Percentiles rank a stretch among this genome's conserved stretches.
Conservation (phyloP, 2,797 vertebrate genomes). For the Phyllotis vaccarum region DNA sequence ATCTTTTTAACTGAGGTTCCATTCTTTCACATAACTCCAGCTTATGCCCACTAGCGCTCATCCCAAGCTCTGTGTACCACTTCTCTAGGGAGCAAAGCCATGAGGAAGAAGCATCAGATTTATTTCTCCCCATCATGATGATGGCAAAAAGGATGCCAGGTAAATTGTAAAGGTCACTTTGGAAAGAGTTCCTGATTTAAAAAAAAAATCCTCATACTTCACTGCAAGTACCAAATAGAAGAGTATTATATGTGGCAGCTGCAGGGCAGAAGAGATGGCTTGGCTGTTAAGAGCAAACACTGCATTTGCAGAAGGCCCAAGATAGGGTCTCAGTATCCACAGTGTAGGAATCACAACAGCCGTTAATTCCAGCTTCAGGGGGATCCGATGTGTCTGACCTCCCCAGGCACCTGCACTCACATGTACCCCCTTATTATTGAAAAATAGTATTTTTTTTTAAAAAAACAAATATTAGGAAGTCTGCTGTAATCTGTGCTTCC, state of each 20-base stretch:
- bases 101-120: neutral
- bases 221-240: slow-evolving; percentile 21
- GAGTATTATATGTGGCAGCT: neutral
- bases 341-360: neutral
- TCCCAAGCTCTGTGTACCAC: neutral
- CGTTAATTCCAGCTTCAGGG: neutral
- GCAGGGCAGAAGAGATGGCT: neutral
- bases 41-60: neutral
- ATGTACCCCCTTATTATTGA: neutral
- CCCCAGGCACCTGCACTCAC: neutral
- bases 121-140: slow-evolving; percentile 46
- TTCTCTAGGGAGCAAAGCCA: neutral
- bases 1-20: no score
- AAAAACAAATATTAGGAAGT: neutral
- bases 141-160: slow-evolving; percentile 11
- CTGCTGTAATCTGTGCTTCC: slow-evolving; percentile 2
- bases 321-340: neutral
- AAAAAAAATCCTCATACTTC: slow-evolving; percentile 56
- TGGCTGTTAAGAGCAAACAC: neutral
- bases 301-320: neutral
- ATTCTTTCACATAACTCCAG: neutral
- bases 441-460: neutral
- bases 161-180: neutral
- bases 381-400: neutral
- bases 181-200: slow-evolving; percentile 18